Conservation (phyloP, 2,888 invertebrate genomes). For the Ariolimax columbianus region DNA sequence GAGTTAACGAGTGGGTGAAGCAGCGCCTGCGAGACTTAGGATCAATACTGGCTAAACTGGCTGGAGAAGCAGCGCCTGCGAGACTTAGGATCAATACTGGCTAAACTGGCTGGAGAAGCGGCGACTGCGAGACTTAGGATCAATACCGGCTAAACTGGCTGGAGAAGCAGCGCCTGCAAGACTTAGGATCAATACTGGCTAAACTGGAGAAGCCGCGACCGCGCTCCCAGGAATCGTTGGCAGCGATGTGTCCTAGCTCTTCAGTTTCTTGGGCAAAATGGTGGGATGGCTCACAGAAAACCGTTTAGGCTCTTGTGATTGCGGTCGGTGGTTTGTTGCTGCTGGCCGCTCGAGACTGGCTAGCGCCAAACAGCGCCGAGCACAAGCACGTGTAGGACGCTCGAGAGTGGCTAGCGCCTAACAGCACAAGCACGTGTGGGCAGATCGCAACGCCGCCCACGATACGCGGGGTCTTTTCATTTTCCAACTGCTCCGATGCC, state of each 20-base stretch:
- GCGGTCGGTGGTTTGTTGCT: neutral
- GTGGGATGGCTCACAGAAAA: no score
- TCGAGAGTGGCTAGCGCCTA: neutral
- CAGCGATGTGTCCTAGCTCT: conserved; percentile 7
- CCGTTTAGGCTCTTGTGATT: neutral
- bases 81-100: no score
- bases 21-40: neutral
- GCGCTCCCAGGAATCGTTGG: conserved; percentile 23
- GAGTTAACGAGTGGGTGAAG: conserved; percentile 15
- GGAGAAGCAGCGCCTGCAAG: no score
- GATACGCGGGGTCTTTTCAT: neutral
- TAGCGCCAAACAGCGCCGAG: no score
- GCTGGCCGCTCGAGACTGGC: neutral
- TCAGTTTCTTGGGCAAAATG: neutral
- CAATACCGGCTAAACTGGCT: no score
- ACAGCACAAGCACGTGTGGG: neutral
- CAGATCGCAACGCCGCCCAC: neutral
- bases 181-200: no score
- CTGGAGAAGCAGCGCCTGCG: neutral
- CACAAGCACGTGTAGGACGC: neutral
- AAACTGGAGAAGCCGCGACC: no score
- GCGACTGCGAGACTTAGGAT: no score
- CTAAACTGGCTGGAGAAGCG: no score
- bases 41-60: conserved; percentile 1
- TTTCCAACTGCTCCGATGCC: neutral